Evolutionary conservation across 2,797 vertebrate species (phyloP).

Genomic region (Apodemus agrarius): DNA sequence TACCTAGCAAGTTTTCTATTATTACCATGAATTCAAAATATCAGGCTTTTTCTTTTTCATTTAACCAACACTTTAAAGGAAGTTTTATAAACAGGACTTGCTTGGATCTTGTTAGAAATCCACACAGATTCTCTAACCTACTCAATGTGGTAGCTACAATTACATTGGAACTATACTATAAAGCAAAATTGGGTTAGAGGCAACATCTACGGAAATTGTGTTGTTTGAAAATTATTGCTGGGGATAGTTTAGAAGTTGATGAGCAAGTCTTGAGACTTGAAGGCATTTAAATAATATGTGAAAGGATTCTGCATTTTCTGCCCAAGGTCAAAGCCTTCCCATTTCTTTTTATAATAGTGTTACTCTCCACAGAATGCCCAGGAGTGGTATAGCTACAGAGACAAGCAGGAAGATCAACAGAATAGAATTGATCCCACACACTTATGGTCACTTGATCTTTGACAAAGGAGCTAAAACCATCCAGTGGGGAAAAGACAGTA

Average conservation of each 20-base stretch:
- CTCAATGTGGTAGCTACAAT: slow-evolving; percentile 58
- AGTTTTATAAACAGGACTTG: background rate
- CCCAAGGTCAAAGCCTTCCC: background rate
- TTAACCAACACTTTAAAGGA: slow-evolving; percentile 67
- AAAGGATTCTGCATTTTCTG: slow-evolving; percentile 47
- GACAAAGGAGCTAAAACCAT: no score
- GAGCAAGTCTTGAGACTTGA: slow-evolving; percentile 33
- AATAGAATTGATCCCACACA: no score
- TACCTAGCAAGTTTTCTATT: slow-evolving; percentile 73
- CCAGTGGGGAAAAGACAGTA: no score
- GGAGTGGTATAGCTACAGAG: no score
- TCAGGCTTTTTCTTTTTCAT: slow-evolving; percentile 61
- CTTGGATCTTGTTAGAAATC: slow-evolving; percentile 65
- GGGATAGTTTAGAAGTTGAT: slow-evolving; percentile 41
- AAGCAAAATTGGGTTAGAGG: slow-evolving; percentile 54
- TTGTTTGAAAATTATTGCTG: slow-evolving; percentile 64
- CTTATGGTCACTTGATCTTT: no score
- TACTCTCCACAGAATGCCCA: background rate
- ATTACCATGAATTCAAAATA: slow-evolving; percentile 75
- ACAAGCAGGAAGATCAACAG: no score
- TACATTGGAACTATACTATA: background rate
- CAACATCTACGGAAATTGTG: slow-evolving; percentile 53
- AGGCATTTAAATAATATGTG: slow-evolving; percentile 28
- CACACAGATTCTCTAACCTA: slow-evolving; percentile 45
- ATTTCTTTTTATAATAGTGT: slow-evolving; percentile 45